phyloP scores from a whole-genome alignment of 2,113 vertebrate genomes.

The Rhabdornis inornatus region DNA sequence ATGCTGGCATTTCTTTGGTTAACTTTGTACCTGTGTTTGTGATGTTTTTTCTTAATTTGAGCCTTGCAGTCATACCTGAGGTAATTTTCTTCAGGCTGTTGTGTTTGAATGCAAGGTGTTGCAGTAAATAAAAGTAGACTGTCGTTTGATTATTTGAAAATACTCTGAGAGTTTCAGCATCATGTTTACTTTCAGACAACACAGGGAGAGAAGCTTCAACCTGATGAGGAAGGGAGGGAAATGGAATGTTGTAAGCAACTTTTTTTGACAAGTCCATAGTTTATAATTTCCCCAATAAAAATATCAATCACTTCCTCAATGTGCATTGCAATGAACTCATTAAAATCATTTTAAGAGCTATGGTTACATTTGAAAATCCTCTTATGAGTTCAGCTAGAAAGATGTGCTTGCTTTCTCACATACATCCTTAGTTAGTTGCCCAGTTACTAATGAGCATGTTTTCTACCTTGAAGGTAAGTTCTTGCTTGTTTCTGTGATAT shows the following conservation, averaged over 20 bases:
- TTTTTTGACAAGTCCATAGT: neutral
- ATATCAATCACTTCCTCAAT: neutral
- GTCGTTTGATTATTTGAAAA: neutral
- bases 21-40: neutral
- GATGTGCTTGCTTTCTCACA: neutral
- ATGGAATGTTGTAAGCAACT: neutral
- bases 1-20: neutral
- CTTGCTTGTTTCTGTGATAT: neutral
- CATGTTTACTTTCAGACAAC: neutral
- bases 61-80: neutral
- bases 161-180: neutral
- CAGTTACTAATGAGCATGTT: neutral
- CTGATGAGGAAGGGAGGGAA: neutral
- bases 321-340: neutral
- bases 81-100: neutral
- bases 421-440: neutral
- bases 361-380: neutral
- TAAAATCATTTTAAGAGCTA: neutral
- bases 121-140: neutral
- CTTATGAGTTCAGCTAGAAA: neutral
- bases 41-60: neutral
- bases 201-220: neutral
- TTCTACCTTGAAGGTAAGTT: neutral
- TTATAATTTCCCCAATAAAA: neutral
- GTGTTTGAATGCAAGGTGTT: neutral